Evolutionary conservation across 2,113 vertebrate species (phyloP).

Genomic region (Desmodus rotundus): DNA sequence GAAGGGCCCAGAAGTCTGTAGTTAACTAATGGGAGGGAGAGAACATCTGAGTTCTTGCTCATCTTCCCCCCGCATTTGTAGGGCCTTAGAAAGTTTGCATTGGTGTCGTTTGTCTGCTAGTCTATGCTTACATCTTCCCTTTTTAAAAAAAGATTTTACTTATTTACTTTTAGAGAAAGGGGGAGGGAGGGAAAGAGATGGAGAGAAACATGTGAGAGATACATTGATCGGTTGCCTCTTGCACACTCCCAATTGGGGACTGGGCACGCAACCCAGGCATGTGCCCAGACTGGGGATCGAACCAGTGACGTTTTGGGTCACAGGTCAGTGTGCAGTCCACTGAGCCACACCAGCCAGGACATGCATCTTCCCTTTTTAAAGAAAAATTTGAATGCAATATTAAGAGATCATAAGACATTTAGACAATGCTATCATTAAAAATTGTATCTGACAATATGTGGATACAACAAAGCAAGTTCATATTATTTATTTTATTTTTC

Average conservation of each 20-base stretch:
- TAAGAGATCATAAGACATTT: neutral
- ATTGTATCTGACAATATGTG: neutral
- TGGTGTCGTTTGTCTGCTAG: neutral
- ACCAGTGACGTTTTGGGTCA: too few species aligned
- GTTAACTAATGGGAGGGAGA: neutral
- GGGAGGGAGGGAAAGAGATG: too few species aligned
- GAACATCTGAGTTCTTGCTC: neutral
- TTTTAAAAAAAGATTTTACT: neutral
- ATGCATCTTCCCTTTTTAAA: neutral
- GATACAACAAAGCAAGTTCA: neutral
- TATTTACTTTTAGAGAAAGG: too few species aligned
- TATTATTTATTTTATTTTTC: neutral
- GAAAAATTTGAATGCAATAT: neutral
- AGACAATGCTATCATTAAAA: neutral
- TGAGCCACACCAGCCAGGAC: too few species aligned
- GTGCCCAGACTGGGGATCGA: too few species aligned
- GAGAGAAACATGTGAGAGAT: too few species aligned
- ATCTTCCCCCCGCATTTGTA: accelerated
- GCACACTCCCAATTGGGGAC: too few species aligned
- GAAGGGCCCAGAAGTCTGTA: neutral
- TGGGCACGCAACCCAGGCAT: too few species aligned
- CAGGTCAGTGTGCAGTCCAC: too few species aligned
- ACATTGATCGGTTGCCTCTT: too few species aligned
- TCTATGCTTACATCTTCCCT: neutral
- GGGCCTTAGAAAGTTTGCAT: neutral